Percentiles rank a stretch among this genome's conserved stretches.
Evolutionary conservation across 1,140 invertebrate species (phyloP).

Genomic region (Galleria mellonella): DNA sequence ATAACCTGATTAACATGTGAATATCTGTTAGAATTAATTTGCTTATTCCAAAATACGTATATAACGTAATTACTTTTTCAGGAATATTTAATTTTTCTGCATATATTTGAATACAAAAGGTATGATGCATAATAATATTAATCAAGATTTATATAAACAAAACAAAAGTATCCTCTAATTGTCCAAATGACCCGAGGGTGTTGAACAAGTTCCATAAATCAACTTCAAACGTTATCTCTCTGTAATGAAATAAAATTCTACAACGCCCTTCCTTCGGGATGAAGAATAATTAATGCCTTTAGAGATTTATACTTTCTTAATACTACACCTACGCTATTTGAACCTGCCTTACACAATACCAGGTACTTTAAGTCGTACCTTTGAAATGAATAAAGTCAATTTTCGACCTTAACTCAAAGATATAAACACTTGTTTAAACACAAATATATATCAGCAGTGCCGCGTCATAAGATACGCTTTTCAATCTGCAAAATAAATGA

Average conservation of each 20-base stretch:
- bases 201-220: slow-evolving; percentile 47
- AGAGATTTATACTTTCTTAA: slow-evolving; percentile 56
- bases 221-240: slow-evolving; percentile 37
- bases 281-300: slow-evolving; percentile 41
- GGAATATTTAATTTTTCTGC: too few relatives aligned
- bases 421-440: too few relatives aligned
- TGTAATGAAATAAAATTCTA: slow-evolving; percentile 50
- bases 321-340: slow-evolving; percentile 37
- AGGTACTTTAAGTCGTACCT: slow-evolving; percentile 1
- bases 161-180: slow-evolving; percentile 12
- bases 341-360: slow-evolving; percentile 14
- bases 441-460: too few relatives aligned
- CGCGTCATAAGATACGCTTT: slow-evolving; percentile 5
- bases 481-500: slow-evolving; percentile 12
- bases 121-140: too few relatives aligned
- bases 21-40: too few relatives aligned
- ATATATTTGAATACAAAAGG: too few relatives aligned
- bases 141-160: not conserved
- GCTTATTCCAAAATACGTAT: too few relatives aligned
- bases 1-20: too few relatives aligned
- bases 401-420: too few relatives aligned
- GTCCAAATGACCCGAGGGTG: slow-evolving; percentile 13
- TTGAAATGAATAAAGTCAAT: too few relatives aligned
- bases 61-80: too few relatives aligned
- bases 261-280: slow-evolving; percentile 15